Evolutionary conservation across 2,888 invertebrate species (phyloP), one percentile per base, ranked within the genome.

Genomic region (Teleogryllus oceanicus): DNA sequence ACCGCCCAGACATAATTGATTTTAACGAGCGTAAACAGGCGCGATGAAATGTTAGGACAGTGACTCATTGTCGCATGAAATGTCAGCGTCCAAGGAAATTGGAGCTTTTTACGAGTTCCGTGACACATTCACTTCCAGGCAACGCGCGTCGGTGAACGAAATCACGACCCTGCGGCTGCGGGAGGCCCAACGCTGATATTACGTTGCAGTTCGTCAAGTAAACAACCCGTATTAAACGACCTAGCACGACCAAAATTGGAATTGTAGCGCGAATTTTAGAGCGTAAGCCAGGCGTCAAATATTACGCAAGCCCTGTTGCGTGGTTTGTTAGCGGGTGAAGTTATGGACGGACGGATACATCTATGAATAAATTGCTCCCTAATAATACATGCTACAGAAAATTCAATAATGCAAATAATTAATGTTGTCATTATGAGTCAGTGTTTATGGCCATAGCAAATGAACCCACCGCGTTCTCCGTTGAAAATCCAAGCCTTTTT

Each of bases 181-280:
- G 13, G 62, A 62, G 62, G 62, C n/a, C 13, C 11, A n/a, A 62
- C n/a, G 62, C n/a, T 62, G 62, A n/a, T 62, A n/a, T n/a, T 4
- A 62, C 62, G n/a, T n/a, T 18, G 62, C 62, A 62, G 62, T 62
- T 62, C 62, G 62, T 62, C 62, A 62, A 62, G 62, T n/a, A 62
- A 62, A 62, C 62, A 18, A n/a, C 62, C 16, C 62, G 62, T 62
- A n/a, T 62, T 62, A 62, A 62, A 62, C 62, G 62, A 62, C 62
- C 62, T 62, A 4, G 4, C 62, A n/a, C 62, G 62, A 62, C 62
- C 62, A 62, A 62, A 62, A 62, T 62, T 62, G 62, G 62, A 62
- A 62, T 62, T n/a, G n/a, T 62, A 18, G 16, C n/a, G n/a, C 62
- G 62, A 62, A 62, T 62, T 13, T 62, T n/a, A n/a, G 62, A 62